Evolutionary conservation across 1,140 invertebrate genomes (phyloP), one percentile per base, ranked within the genome.

Genomic region (Drosophila pectinifera): DNA sequence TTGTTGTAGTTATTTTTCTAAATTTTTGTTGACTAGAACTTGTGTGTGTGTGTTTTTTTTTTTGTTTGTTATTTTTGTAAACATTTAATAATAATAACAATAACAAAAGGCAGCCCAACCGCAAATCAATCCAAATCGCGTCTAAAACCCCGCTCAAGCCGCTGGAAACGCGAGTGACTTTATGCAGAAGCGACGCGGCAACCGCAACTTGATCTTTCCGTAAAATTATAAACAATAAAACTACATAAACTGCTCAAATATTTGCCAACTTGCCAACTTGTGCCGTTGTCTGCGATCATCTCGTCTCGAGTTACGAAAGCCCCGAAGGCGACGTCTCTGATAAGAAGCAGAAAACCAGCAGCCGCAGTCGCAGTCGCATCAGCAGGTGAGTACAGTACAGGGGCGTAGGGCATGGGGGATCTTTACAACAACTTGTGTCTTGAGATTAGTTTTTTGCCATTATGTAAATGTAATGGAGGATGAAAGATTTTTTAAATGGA

Each of bases 301-400:
- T 24, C 26, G 76, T 86, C 75, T 86, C 49, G 64, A 78, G 65
- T 88, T 88, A 89, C 84, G 65, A 80, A 63, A 77, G 53, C 72
- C 59, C 65, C 72, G 72, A 65, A 62, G 68, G 59, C 78, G 77
- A 70, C 77, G 51, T 70, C 51, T 69, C 67, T 46, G 64, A 70
- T 70, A 74, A 57, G 20, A 51, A 58, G 55, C 73, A 45, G 45
- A 56, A 24, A 43, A 28, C 24, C 43, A 73, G 49, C 82, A 85
- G 82, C 69, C 48, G 31, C 45, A 26, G n/a, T 42, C 22, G 41
- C 41, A 43, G 41, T 16, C 38, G 38, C 22, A 61, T 20, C 34
- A 57, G 36, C 58, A 63, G 54, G 59, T 63, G 59, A 59, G 59
- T 31, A 31, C 18, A 16, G 20, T 0, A 11, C 58, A 41, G 7